phyloP scores from a whole-genome alignment of 2,888 invertebrate species.

The Pegoplata infirma region DNA sequence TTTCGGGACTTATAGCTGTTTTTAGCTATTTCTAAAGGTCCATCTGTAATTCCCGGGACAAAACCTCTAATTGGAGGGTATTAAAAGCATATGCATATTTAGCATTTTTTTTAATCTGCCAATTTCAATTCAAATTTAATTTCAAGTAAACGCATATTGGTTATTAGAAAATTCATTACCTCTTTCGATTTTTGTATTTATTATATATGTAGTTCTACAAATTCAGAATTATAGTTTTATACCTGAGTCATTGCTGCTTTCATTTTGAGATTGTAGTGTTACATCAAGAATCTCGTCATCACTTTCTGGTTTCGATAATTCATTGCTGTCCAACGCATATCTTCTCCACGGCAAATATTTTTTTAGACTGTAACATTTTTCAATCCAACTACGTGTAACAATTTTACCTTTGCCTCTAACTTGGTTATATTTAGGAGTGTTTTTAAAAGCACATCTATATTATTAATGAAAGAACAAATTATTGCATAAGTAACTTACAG shows the following conservation, averaged over 20 bases:
- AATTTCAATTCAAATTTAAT: too few species aligned
- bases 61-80: too few species aligned
- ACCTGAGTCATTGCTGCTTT: neutral
- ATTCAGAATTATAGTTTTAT: neutral
- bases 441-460: constrained; percentile 90
- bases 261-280: constrained; percentile 61
- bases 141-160: too few species aligned
- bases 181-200: too few species aligned
- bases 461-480: constrained; percentile 36
- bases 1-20: too few species aligned
- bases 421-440: constrained; percentile 91
- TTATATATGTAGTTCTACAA: too few species aligned
- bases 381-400: constrained; percentile 87
- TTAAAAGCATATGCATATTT: too few species aligned
- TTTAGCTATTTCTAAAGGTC: too few species aligned
- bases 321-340: constrained; percentile 72
- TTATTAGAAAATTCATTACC: too few species aligned
- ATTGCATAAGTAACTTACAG: too few species aligned
- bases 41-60: too few species aligned
- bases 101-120: too few species aligned
- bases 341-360: constrained; percentile 78
- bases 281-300: constrained; percentile 75
- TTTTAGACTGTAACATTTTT: constrained; percentile 81
- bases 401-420: constrained; percentile 82
- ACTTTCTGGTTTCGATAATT: constrained; percentile 71